Base-by-base conservation (phyloP, 2,113 vertebrate species). In the Sorex fumeus region DNA sequence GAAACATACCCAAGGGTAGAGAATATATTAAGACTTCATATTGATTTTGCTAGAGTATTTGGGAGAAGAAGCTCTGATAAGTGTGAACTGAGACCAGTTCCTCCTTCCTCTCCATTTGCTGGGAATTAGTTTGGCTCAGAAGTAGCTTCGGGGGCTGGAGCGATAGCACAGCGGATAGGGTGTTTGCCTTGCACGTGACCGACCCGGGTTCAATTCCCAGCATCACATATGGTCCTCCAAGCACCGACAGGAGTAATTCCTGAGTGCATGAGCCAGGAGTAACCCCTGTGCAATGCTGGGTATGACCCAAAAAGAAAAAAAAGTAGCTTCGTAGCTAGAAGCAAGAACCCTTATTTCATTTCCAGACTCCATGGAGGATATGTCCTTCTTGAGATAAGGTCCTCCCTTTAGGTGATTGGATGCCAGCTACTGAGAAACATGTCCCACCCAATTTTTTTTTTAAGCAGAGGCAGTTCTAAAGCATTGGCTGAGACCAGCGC, bases 81-180 rank as follows among this genome's bases (percentile, higher is more conserved):
- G 19, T 87, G 72, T 28, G 30, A 91, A 2, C 45, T 50, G 30
- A n/a, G 57, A 19, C 57, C 18, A 6, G 15, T 28, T 28, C 50
- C 30, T 4, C 16, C 80, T 11, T 8, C 69, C 19, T 1, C n/a
- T 27, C 67, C 57, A 62, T 50, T 4, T 3, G 60, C 16, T 7
- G 69, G 25, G 30, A 76, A 57, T 66, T 71, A 28, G 53, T 81
- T 94, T 78, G 78, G 50, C 50, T 88, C 57, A 36, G 18, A 60
- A 60, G 18, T 60, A 60, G 16, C 77, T 90, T 84, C 36, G 34
- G 47, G 47, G 47, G 47, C 47, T 13, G 47, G 47, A 50, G 47
- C 8, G 47, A 50, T 50, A 13, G 47, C 47, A 50, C 13, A 13
- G 47, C 50, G n/a, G n/a, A n/a, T n/a, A n/a, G n/a, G n/a, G n/a